These are phyloP conservation scores for Lepilemur septentrionalis DNA, from an alignment of 2,797 vertebrate species.

Conservation along the genomic window DNA sequence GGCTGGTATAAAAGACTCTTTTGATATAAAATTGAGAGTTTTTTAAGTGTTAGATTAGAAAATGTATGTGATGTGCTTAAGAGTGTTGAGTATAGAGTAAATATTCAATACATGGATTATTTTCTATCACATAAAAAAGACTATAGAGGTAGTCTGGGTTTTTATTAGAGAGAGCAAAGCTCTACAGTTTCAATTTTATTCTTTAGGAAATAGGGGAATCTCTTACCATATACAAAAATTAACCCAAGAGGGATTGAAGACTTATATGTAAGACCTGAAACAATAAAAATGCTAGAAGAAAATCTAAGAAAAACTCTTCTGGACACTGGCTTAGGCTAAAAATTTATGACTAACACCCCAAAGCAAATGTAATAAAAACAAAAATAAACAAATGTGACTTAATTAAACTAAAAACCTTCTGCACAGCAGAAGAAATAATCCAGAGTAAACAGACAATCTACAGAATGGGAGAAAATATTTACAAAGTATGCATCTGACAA, in stretches of 20 bases:
- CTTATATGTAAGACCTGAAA: not conserved
- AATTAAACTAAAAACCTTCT: not conserved
- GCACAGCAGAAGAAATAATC: not conserved
- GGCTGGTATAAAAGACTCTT: not conserved
- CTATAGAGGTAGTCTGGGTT: not conserved
- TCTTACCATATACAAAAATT: not conserved
- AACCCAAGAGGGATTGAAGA: not conserved
- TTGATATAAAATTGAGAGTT: not conserved
- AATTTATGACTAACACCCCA: not conserved
- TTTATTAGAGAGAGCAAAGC: not conserved
- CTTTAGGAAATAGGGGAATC: not conserved
- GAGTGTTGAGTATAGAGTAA: not conserved
- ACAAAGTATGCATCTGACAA: not conserved
- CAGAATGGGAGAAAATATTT: not conserved
- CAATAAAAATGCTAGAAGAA: not conserved
- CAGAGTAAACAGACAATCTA: not conserved
- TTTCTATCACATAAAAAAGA: not conserved
- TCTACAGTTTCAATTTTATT: not conserved
- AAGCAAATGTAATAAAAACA: not conserved
- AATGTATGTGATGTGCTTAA: not conserved
- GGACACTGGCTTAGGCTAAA: not conserved
- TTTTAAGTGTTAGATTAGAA: not conserved
- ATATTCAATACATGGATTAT: not conserved
- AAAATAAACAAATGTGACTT: not conserved
- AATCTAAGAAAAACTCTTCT: not conserved